A percentile compares a stretch with the other conserved stretches of the same genome.
These are phyloP conservation scores for Propithecus deckenii DNA, from an alignment of 2,797 vertebrate species.

Conservation along the genomic window DNA sequence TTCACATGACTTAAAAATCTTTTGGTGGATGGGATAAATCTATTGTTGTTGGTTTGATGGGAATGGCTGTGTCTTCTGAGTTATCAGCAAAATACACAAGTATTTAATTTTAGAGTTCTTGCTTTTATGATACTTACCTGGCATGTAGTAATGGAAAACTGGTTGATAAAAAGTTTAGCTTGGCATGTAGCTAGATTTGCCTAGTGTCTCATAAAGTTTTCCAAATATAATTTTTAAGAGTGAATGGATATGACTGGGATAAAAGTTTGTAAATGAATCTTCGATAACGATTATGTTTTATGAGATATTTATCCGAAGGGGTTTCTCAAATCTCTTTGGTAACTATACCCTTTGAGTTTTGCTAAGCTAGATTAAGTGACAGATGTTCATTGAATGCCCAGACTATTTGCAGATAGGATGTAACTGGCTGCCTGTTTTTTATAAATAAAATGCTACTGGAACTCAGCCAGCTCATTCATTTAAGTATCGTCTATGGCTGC, in stretches of 20 bases:
- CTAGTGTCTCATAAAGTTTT: not conserved
- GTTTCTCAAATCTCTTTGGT: not conserved
- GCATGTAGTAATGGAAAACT: not conserved
- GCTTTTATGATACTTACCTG: not conserved
- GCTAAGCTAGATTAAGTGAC: not conserved
- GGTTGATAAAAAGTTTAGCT: not conserved
- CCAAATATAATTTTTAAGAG: not conserved
- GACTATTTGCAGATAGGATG: not conserved
- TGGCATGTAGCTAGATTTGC: not conserved
- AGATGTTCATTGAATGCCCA: not conserved
- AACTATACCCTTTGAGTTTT: not conserved
- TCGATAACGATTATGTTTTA: not conserved
- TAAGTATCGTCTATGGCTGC: not conserved
- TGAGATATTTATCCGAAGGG: not conserved
- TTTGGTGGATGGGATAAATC: not conserved
- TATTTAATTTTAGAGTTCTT: not conserved
- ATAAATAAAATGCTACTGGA: not conserved
- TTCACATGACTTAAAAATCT: not conserved
- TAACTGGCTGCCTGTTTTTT: not conserved
- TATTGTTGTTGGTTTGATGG: not conserved
- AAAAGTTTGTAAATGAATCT: not conserved
- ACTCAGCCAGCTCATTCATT: not conserved
- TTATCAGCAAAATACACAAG: not conserved
- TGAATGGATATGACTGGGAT: not conserved
- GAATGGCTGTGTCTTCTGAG: not conserved